A percentile compares a stretch with the other conserved stretches of the same genome.
These are phyloP conservation scores for Sisor rabdophorus DNA, from an alignment of 2,113 vertebrate species.

Conservation along the genomic window DNA sequence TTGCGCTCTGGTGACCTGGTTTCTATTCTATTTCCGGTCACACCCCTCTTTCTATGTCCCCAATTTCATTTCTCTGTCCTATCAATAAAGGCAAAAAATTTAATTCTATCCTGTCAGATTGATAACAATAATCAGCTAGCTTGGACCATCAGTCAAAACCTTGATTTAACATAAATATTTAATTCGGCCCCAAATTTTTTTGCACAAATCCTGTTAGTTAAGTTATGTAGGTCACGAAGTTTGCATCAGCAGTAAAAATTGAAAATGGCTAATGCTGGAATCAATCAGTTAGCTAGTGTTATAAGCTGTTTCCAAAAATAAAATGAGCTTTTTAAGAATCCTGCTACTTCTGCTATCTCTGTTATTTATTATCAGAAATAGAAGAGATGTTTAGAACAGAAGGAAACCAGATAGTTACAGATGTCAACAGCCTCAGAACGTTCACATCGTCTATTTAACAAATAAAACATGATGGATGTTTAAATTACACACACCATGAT, in stretches of 20 bases:
- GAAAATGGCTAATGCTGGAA: neutral
- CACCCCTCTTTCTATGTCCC: no score
- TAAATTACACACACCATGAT: slow-evolving; percentile 7
- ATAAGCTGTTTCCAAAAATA: neutral
- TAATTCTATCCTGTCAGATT: neutral
- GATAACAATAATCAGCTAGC: neutral
- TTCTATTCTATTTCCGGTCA: no score
- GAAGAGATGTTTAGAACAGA: neutral
- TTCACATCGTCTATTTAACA: neutral
- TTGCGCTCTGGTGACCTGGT: no score
- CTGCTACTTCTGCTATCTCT: neutral
- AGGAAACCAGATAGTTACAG: neutral
- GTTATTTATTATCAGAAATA: neutral
- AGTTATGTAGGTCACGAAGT: neutral
- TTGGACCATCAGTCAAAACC: neutral
- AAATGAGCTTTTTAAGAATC: no score
- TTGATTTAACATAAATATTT: no score
- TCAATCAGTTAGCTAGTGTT: neutral
- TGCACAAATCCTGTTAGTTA: neutral
- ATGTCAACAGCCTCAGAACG: neutral
- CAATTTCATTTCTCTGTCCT: no score
- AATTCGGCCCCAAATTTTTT: neutral
- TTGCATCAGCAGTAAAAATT: neutral
- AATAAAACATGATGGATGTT: neutral
- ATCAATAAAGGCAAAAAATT: neutral